Percentiles rank a stretch among this genome's conserved stretches.
Evolutionary conservation across 2,888 invertebrate species (phyloP).

Genomic region (Andrena hattorfiana): DNA sequence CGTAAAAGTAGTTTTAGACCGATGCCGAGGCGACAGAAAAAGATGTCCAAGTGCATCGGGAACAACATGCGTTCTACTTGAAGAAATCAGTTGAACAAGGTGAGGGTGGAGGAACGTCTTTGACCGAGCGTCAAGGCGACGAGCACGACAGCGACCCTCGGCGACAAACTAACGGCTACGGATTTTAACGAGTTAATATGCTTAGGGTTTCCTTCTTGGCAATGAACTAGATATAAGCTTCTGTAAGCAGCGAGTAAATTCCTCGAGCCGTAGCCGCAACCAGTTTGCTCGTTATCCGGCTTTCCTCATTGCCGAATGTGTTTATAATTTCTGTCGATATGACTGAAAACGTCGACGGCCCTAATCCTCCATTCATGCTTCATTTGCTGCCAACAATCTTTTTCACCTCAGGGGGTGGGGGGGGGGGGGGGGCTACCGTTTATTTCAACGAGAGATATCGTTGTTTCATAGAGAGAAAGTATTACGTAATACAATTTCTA

Average conservation of each 20-base stretch:
- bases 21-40: slow-evolving; percentile 4
- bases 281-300: slow-evolving; percentile 43
- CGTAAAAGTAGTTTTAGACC: neutral
- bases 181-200: slow-evolving; percentile 80
- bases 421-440: too few species aligned
- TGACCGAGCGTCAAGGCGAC: slow-evolving; percentile 69
- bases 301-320: slow-evolving; percentile 46
- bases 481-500: too few species aligned
- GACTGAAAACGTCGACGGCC: too few species aligned
- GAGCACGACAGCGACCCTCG: slow-evolving; percentile 74
- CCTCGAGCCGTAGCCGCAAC: slow-evolving; percentile 70
- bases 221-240: slow-evolving; percentile 80
- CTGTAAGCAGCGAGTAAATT: slow-evolving; percentile 79
- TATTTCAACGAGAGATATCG: too few species aligned
- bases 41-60: slow-evolving; percentile 16
- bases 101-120: slow-evolving; percentile 60
- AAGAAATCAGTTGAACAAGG: slow-evolving; percentile 43
- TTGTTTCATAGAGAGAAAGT: too few species aligned
- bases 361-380: too few species aligned
- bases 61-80: slow-evolving; percentile 9
- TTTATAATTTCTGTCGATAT: slow-evolving; percentile 16
- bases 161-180: slow-evolving; percentile 72
- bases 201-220: slow-evolving; percentile 83
- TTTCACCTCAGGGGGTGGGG: too few species aligned
- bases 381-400: too few species aligned